phyloP scores from a whole-genome alignment of 2,888 invertebrate species.

The Lumbricus terrestris region DNA sequence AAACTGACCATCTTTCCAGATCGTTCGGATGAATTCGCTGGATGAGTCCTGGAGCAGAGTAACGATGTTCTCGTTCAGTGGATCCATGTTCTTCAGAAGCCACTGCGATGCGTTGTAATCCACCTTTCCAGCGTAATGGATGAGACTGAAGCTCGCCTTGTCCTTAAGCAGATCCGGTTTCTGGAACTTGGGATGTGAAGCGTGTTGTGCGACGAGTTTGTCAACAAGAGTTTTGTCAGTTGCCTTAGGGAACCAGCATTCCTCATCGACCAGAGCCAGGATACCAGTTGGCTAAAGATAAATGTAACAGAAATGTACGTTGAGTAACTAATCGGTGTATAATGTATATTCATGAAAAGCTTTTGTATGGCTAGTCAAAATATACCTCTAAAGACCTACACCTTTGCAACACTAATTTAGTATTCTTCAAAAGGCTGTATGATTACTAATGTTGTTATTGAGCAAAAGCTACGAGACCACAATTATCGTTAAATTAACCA shows the following conservation, averaged over 20 bases:
- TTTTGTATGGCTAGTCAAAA: not conserved
- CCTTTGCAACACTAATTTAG: not conserved
- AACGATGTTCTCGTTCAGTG: conserved; percentile 97
- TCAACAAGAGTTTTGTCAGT: conserved; percentile 98
- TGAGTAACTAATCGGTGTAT: no score
- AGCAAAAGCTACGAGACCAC: no score
- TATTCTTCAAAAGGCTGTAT: not conserved
- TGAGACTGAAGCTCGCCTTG: conserved; percentile 88
- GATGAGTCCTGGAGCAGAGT: conserved; percentile 83
- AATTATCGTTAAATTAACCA: not conserved
- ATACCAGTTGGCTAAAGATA: conserved; percentile 85
- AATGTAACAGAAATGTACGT: not conserved
- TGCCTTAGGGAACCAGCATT: conserved; percentile 99
- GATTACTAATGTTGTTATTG: no score
- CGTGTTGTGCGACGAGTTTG: conserved; percentile 91
- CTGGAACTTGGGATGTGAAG: conserved; percentile 94
- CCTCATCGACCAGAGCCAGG: conserved; percentile 95
- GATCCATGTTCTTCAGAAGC: conserved; percentile 99
- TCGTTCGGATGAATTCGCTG: conserved; percentile 66
- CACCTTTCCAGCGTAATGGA: conserved; percentile 87
- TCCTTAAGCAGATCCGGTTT: conserved; percentile 69
- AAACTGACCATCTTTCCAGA: conserved; percentile 87
- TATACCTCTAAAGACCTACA: not conserved
- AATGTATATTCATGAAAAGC: no score
- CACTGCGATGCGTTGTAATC: conserved; percentile 95